Evolutionary conservation across 2,888 invertebrate species (phyloP).

Genomic region (Xanthostigma xanthostigma): DNA sequence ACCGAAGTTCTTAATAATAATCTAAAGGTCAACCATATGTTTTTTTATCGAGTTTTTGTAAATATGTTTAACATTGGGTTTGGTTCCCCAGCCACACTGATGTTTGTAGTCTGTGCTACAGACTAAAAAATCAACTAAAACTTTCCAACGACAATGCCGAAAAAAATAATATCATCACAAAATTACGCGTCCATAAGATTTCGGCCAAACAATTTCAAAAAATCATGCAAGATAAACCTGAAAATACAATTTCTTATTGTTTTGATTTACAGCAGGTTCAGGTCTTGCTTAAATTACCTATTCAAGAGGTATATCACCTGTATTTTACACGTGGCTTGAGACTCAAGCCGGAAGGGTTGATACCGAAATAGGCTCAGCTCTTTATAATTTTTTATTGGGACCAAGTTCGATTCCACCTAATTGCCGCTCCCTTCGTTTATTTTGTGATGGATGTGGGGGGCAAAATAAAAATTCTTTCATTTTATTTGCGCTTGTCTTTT

Average conservation of each 20-base stretch:
- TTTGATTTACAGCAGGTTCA: slow-evolving; percentile 18
- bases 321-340: slow-evolving; percentile 14
- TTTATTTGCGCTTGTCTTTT: slow-evolving; percentile 12
- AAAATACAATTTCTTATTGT: slow-evolving; percentile 12
- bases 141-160: slow-evolving; percentile 3
- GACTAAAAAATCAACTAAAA: slow-evolving; percentile 12
- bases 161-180: slow-evolving; percentile 11
- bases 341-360: slow-evolving; percentile 10
- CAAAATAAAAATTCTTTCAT: slow-evolving; percentile 14
- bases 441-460: slow-evolving; percentile 16
- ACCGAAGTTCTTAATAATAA: background rate
- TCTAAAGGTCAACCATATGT: background rate
- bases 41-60: background rate
- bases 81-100: too few relatives aligned
- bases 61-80: too few relatives aligned
- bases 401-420: slow-evolving; percentile 2
- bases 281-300: slow-evolving; percentile 12
- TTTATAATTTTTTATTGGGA: slow-evolving; percentile 3
- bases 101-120: background rate
- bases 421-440: slow-evolving; percentile 10
- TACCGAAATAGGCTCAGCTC: slow-evolving; percentile 14
- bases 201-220: slow-evolving; percentile 13
- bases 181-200: slow-evolving; percentile 13
- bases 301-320: slow-evolving; percentile 12
- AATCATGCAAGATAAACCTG: slow-evolving; percentile 9